phyloP scores from a whole-genome alignment of 92 coral and sea anemone genomes.

The Pocillopora grandis region DNA sequence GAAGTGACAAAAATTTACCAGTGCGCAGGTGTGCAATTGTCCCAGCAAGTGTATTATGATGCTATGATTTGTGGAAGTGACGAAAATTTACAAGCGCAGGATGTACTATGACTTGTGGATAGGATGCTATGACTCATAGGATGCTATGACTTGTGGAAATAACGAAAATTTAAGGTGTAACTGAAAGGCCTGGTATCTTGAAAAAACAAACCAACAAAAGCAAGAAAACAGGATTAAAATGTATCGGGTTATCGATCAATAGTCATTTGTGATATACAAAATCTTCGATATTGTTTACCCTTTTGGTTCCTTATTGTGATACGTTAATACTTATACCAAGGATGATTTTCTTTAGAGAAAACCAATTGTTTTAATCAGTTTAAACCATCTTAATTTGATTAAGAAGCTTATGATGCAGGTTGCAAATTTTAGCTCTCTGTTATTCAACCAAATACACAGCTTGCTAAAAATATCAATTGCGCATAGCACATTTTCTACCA shows the following conservation, averaged over 20 bases:
- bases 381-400: neutral
- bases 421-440: no score
- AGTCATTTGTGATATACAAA: no score
- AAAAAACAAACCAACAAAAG: no score
- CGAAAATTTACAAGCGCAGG: conserved; percentile 61
- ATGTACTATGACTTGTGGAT: conserved; percentile 32
- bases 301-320: no score
- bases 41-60: conserved; percentile 43
- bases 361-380: neutral
- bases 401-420: neutral
- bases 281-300: no score
- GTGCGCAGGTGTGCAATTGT: conserved; percentile 92
- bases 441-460: no score
- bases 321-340: no score
- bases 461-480: no score
- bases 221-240: no score
- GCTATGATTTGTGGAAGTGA: neutral
- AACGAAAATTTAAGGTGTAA: no score
- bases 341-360: neutral
- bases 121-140: no score
- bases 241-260: neutral
- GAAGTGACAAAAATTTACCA: conserved; percentile 31
- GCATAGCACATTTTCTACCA: neutral
- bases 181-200: no score
- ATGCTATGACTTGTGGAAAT: neutral